Evolutionary conservation across 2,888 invertebrate genomes (phyloP), one percentile per base, ranked within the genome.

Genomic region (Leptinotarsa peninsularis): DNA sequence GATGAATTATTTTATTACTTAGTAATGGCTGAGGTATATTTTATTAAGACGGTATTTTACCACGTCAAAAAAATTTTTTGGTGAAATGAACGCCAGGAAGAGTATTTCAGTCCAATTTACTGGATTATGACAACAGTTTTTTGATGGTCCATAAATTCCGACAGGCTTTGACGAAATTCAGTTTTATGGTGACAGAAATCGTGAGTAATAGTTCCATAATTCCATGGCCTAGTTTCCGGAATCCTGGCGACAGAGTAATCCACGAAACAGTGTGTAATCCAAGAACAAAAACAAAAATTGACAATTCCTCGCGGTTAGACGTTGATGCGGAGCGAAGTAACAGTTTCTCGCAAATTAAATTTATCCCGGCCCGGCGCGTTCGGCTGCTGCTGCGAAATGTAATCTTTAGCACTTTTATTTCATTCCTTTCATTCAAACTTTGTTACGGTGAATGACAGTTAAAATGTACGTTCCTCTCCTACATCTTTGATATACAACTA

Each of bases 321-420:
- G 60, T 60, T 15, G 4, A 58, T 58, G 58, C 58, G 21, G 21
- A 23, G 23, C 15, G 23, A 63, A n/a, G n/a, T n/a, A 63, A 33
- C 27, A 43, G 27, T 63, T 63, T n/a, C 17, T 63, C n/a, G 43
- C 63, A 63, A 63, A 63, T 63, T 27, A 33, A 63, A 63, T 63
- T 63, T 33, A 63, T 63, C 60, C 27, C 10, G 27, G 10, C 15
- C 67, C 60, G 49, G 49, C 72, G 63, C 75, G 52, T 75, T 58
- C 18, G 43, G 60, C 54, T 49, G 54, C 54, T 66, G 60, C 73
- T 73, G 4, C 52, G 67, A 69, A 73, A 76, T 73, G 72, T 76
- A 73, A 73, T 76, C 70, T 73, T 70, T 67, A 70, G 50, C 70
- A 73, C 76, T 73, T 73, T 76, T 73, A 73, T 76, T 76, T 67